Base-by-base conservation (phyloP, 2,797 vertebrate species). In the Myripristis jacobus region DNA sequence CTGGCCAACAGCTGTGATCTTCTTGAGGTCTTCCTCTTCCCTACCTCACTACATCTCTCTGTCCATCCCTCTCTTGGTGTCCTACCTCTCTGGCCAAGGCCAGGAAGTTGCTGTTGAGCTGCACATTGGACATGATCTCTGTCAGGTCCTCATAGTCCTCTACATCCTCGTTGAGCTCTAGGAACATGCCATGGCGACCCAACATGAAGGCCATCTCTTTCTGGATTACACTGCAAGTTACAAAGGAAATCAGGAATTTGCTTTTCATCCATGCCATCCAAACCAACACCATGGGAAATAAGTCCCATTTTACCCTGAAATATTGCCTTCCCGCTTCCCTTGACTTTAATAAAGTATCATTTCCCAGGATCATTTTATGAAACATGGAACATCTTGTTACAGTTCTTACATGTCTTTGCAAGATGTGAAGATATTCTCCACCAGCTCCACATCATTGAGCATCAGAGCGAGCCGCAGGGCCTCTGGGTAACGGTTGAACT, bases 191-290 rank as follows among this genome's bases (percentile, higher is more conserved):
- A 0, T 99, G 98, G 18, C 97, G 95, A 27, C 97, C 98, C 55
- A 99, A 89, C 97, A 99, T 98, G 86, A 97, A 99, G 18, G 98
- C 96, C 97, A 99, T 97, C 90, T 99, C 95, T 88, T 99, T 99
- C 93, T 99, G 97, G 74, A 97, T 95, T 56, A 99, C 96, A 75
- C 98, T 99, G 87, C 1, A 60, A 65, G 0, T 6, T 2, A 77
- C 24, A 72, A 62, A 67, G 2, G 38, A 19, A 24, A 36, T 12
- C 74, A 76, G 3, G 22, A 46, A 48, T 25, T 15, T 6, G 11
- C 25, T 25, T 18, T 21, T 46, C 36, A 56, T 25, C 22, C 53
- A 52, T 34, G 54, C n/a, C n/a, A 7, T 56, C 34, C 11, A 36
- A 36, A 36, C 1, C 11, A 36, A 12, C 8, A 36, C 8, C 19